phyloP scores from a whole-genome alignment of 2,113 vertebrate species.

The Coturnix japonica region DNA sequence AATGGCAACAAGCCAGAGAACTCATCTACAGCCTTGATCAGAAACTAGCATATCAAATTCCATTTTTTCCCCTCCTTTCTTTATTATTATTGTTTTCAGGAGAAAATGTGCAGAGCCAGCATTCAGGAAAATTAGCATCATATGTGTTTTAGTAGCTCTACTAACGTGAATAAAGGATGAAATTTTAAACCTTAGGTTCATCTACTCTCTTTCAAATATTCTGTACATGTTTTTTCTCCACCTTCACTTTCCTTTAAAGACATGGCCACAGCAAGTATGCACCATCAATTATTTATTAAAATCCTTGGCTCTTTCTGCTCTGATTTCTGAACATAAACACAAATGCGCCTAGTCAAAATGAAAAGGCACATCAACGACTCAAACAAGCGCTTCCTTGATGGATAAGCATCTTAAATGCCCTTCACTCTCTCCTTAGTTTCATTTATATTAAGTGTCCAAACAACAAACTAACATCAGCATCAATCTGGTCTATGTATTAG shows the following conservation, averaged over 20 bases:
- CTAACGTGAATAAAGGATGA: not conserved
- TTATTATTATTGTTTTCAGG: not conserved
- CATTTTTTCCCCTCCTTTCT: not conserved
- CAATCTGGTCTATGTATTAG: not conserved
- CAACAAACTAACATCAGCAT: not conserved
- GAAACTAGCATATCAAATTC: not conserved
- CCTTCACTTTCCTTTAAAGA: not conserved
- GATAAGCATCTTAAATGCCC: not conserved
- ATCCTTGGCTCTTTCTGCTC: not conserved
- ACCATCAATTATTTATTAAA: slow-evolving; percentile 23
- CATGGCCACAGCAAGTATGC: not conserved
- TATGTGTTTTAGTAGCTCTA: not conserved
- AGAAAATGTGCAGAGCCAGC: not conserved
- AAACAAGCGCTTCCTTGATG: not conserved
- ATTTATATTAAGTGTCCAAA: not conserved
- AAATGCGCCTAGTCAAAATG: not conserved
- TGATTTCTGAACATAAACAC: not conserved
- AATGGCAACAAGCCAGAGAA: not conserved
- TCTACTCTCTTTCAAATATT: not conserved
- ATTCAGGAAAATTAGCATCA: not conserved
- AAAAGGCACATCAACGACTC: not conserved
- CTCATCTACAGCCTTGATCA: not conserved
- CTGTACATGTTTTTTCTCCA: not conserved
- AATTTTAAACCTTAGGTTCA: not conserved
- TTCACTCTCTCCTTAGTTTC: slow-evolving; percentile 1